Conservation (phyloP, 1,140 invertebrate species). For the Armadillidium nasatum region DNA sequence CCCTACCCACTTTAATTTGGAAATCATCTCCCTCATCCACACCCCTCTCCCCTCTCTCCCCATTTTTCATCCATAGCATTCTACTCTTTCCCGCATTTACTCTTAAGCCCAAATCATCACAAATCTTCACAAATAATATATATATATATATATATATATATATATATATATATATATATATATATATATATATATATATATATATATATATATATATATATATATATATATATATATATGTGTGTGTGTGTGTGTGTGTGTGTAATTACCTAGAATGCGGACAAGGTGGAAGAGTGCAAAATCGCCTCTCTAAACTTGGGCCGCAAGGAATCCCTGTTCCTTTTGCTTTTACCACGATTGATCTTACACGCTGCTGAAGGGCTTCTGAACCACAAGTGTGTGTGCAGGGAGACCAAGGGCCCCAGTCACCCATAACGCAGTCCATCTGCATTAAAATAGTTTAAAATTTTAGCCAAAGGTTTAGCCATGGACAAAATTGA, state of each 20-base stretch:
- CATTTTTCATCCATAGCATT: no score
- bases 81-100: no score
- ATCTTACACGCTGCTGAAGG: constrained; percentile 38
- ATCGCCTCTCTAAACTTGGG: constrained; percentile 31
- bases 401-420: constrained; percentile 43
- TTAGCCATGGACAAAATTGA: no score
- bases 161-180: not conserved
- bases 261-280: not conserved
- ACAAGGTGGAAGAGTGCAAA: not conserved
- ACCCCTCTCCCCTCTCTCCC: no score
- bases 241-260: not conserved
- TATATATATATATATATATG: constrained; percentile 7
- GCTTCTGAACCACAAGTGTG: constrained; percentile 41
- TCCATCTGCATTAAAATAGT: constrained; percentile 28
- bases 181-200: not conserved
- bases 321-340: constrained; percentile 32
- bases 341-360: constrained; percentile 25
- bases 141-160: no score
- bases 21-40: no score
- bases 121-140: no score
- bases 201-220: constrained; percentile 14
- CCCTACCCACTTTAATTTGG: no score
- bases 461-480: no score
- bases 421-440: constrained; percentile 42
- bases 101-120: no score